Percentiles rank a stretch among this genome's conserved stretches.
Conservation (phyloP, 2,888 invertebrate genomes). For the Cephus runcator region DNA sequence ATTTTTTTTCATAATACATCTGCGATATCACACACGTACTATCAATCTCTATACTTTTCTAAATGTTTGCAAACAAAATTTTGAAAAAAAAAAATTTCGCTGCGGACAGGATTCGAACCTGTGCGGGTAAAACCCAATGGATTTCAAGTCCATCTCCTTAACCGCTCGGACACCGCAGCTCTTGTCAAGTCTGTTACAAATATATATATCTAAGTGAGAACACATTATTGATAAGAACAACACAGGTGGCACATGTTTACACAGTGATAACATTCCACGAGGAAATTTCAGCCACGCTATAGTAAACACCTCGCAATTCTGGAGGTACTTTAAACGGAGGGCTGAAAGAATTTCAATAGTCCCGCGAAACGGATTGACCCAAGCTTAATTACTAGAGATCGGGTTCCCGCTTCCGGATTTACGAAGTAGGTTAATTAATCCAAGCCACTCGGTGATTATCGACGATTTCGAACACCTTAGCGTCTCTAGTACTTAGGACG, state of each 20-base stretch:
- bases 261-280: background rate
- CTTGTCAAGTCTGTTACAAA: slow-evolving; percentile 1
- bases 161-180: slow-evolving; percentile 27
- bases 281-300: background rate
- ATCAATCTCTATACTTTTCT: background rate
- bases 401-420: background rate
- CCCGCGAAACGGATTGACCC: background rate
- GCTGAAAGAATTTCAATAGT: background rate
- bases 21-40: background rate
- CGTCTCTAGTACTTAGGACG: background rate
- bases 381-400: background rate
- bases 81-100: slow-evolving; percentile 30
- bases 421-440: background rate
- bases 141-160: slow-evolving; percentile 27
- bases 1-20: background rate
- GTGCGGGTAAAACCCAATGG: slow-evolving; percentile 25
- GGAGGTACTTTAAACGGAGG: background rate
- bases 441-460: background rate
- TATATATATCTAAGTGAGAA: background rate
- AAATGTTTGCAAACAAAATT: background rate
- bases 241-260: background rate
- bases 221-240: slow-evolving; percentile 1
- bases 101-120: slow-evolving; percentile 37
- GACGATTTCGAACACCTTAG: background rate
- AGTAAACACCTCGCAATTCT: background rate